Percentiles rank a stretch among this genome's conserved stretches.
Evolutionary conservation across 2,888 invertebrate species (phyloP).

Genomic region (Parasteatoda lunata): DNA sequence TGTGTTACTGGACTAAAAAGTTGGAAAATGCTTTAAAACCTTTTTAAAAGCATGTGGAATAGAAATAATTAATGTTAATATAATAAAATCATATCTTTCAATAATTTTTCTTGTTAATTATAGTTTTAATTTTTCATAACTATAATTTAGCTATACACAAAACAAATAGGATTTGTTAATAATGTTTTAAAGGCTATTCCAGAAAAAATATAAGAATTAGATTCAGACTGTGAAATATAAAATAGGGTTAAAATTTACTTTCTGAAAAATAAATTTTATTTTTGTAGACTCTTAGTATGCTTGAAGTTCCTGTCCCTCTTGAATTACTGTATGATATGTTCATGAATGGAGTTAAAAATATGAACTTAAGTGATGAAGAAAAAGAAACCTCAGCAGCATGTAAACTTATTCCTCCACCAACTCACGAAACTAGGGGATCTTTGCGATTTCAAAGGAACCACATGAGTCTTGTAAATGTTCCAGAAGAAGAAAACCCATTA

Average conservation of each 20-base stretch:
- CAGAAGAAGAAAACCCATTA: conserved; percentile 37
- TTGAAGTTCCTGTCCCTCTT: conserved; percentile 92
- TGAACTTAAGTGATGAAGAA: conserved; percentile 13
- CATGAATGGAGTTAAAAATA: conserved; percentile 85
- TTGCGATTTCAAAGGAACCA: conserved; percentile 9
- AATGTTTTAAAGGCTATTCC: not conserved
- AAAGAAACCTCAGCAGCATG: conserved; percentile 3
- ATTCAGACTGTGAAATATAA: too few relatives aligned
- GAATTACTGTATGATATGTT: conserved; percentile 91
- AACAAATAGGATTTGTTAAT: not conserved
- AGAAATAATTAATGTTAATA: too few relatives aligned
- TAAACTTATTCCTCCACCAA: conserved; percentile 44
- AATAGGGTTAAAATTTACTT: too few relatives aligned
- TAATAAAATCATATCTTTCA: too few relatives aligned
- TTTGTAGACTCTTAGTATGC: conserved; percentile 81
- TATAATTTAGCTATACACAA: not conserved
- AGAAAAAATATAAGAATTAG: too few relatives aligned
- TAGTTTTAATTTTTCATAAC: too few relatives aligned
- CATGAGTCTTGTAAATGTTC: conserved; percentile 42
- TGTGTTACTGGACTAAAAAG: too few relatives aligned
- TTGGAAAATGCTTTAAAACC: too few relatives aligned
- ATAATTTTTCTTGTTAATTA: too few relatives aligned
- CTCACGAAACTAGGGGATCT: conserved; percentile 18
- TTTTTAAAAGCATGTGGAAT: too few relatives aligned
- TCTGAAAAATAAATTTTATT: not conserved